Evolutionary conservation across 2,888 invertebrate species (phyloP), one percentile per base, ranked within the genome.

Genomic region (Crepidodera aurea): DNA sequence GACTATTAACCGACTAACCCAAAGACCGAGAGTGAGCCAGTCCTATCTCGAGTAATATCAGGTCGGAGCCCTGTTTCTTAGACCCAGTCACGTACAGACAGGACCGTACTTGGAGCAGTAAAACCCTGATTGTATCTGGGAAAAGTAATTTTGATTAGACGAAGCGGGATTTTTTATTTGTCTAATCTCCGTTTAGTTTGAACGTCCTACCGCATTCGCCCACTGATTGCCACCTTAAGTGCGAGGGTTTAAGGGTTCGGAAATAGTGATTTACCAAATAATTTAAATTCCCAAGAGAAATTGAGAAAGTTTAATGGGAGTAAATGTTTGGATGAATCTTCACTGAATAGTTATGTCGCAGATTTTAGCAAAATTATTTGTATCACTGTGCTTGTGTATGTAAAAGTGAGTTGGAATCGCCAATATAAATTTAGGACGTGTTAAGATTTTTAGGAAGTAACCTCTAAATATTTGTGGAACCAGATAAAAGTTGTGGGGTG

Each of bases 41-140:
- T 55, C 56, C 56, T 56, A 56, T 62, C 51, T 50, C n/a, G 34
- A 32, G 54, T 34, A 48, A 62, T 62, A 62, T 56, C 56, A 40
- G 62, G 62, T 62, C 62, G 44, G 44, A 62, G 29, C 51, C 50
- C 40, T 34, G 19, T 25, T 27, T 42, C 44, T 15, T 39, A 39
- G 51, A 51, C 56, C 51, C 39, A 51, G 62, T 57, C 62, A 62
- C 62, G 62, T 62, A 62, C 50, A 42, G 22, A 7, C 57, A 57
- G 57, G 48, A 13, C 57, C 57, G 57, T 57, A 57, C 39, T 57
- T 37, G 27, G 57, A n/a, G 22, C 27, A 18, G 32, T 57, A 39
- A 57, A 57, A 39, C 34, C 50, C 13, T 27, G 50, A 57, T 57
- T 50, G 39, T 57, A 57, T 57, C 50, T 37, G 5, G 16, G 48